Evolutionary conservation across 92 coral and sea anemone species (phyloP).

Genomic region (Porites lobata): DNA sequence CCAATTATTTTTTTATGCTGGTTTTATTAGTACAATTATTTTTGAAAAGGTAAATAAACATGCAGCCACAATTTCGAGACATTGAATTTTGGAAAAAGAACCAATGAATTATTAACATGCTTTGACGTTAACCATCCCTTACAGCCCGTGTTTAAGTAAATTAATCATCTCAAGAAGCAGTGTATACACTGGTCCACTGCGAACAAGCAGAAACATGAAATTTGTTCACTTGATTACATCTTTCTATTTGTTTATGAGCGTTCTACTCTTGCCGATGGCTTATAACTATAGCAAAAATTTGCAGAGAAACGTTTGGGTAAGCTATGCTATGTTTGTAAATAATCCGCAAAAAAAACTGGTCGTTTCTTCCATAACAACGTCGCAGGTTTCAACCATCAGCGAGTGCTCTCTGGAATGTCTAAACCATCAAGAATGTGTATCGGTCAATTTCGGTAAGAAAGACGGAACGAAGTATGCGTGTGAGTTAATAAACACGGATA

Average conservation of each 20-base stretch:
- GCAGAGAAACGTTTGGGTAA: not conserved
- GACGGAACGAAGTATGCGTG: not conserved
- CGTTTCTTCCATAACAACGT: not conserved
- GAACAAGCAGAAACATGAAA: not conserved
- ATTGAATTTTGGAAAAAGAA: too few species aligned
- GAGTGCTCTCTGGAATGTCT: constrained; percentile 30
- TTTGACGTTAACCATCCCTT: not conserved
- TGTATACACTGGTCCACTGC: not conserved
- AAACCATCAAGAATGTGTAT: not conserved
- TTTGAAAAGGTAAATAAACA: not conserved
- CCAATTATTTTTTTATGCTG: too few species aligned
- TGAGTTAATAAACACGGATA: constrained; percentile 19
- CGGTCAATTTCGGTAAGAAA: constrained; percentile 28
- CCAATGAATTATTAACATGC: not conserved
- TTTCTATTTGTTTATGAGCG: not conserved
- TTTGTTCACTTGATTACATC: not conserved
- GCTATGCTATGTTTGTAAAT: constrained; percentile 14
- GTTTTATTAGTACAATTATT: too few species aligned
- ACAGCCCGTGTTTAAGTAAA: not conserved
- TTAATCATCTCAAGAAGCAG: not conserved
- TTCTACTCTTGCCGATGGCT: not conserved
- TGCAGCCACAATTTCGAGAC: not conserved
- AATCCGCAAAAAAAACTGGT: not conserved
- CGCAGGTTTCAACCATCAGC: constrained; percentile 6
- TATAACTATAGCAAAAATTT: not conserved